Evolutionary conservation across 2,888 invertebrate genomes (phyloP), one percentile per base, ranked within the genome.

Genomic region (Apocheima hispidaria): DNA sequence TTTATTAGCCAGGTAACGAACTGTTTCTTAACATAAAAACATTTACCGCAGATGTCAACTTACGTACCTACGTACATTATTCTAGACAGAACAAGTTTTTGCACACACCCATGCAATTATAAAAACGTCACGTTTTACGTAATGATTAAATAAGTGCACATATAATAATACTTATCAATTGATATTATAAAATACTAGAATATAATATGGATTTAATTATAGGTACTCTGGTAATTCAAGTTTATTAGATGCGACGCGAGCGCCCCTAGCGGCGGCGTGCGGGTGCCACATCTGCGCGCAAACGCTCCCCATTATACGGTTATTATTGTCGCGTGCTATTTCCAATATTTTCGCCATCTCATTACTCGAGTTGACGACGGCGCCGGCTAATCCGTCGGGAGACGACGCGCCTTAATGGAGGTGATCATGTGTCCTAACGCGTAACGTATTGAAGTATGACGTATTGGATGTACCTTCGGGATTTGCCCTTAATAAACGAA

Each of bases 341-440:
- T 84, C 86, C 88, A 88, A 90, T 88, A 90, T 89, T 89, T 87
- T 84, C 84, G 81, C 86, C 90, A 87, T 90, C 91, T 91, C 92
- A 92, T 92, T 92, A 92, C 87, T 82, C 79, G 80, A 30, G 65
- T 73, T 68, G 75, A 74, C 72, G 74, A 72, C 81, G 50, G 51
- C 61, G 86, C 84, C 79, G 79, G 84, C 85, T 90, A 91, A 90
- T 92, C 92, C 91, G 81, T 78, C 90, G 91, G 90, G 92, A 91
- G 87, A 83, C 77, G 83, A 81, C 84, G 82, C 77, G 79, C 80
- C 83, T 78, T 90, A 90, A 90, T 91, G 88, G 87, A 84, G 84
- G 89, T 90, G 90, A 90, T 90, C 90, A 87, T 86, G 86, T 89
- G 90, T 90, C 90, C 86, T 87, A 78, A 77, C 86, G 84, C 83